Conservation (phyloP, 1,140 invertebrate genomes). For the Lordiphosa clarofinis region DNA sequence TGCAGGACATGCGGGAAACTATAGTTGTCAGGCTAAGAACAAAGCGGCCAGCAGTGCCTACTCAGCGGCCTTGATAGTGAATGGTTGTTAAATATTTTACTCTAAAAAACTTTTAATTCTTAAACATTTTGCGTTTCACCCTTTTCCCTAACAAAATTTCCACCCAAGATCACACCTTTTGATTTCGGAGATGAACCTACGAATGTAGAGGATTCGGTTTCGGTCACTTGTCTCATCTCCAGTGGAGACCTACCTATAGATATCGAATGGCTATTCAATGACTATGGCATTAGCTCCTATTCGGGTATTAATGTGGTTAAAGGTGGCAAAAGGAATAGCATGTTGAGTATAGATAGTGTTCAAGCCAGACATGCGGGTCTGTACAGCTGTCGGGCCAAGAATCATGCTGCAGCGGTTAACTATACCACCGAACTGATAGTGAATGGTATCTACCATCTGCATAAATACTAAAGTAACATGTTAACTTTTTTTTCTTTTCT, state of each 20-base stretch:
- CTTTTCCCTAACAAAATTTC: constrained; percentile 81
- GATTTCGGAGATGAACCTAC: constrained; percentile 88
- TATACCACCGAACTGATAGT: constrained; percentile 86
- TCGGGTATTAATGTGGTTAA: constrained; percentile 86
- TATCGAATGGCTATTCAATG: constrained; percentile 89
- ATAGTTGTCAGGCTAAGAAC: constrained; percentile 87
- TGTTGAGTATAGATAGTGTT: constrained; percentile 89
- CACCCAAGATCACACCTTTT: constrained; percentile 89
- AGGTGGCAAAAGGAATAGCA: constrained; percentile 88
- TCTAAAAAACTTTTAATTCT: not conserved
- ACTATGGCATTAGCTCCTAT: constrained; percentile 83
- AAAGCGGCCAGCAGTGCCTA: constrained; percentile 86
- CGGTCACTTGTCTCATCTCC: constrained; percentile 87
- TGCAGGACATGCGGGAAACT: constrained; percentile 85
- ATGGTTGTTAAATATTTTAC: constrained; percentile 81
- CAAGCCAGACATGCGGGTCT: constrained; percentile 87
- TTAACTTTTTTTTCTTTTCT: constrained; percentile 28
- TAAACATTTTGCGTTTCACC: constrained; percentile 6
- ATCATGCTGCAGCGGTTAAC: constrained; percentile 86
- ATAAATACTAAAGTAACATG: constrained; percentile 38
- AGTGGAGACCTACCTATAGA: constrained; percentile 88
- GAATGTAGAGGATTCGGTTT: constrained; percentile 89
- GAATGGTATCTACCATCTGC: constrained; percentile 83
- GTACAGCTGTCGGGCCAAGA: constrained; percentile 90
- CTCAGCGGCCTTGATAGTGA: constrained; percentile 85